Percentiles rank a stretch among this genome's conserved stretches.
Conservation (phyloP, 2,113 vertebrate genomes). For the Typhlomys cinereus region DNA sequence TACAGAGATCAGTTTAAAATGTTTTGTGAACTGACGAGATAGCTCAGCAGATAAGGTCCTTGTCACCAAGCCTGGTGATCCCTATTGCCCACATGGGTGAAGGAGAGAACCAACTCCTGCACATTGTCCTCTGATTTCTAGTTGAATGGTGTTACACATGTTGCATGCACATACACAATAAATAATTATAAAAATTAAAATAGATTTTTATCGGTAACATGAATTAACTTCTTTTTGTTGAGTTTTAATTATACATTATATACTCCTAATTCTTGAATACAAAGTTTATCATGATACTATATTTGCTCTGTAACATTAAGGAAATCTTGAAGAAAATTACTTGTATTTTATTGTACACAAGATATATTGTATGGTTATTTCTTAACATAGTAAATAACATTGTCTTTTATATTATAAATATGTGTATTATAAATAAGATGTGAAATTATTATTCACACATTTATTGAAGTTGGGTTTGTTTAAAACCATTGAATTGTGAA, state of each 20-base stretch:
- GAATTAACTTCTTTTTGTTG: too few relatives aligned
- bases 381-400: conserved; percentile 24
- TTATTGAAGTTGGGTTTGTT: conserved; percentile 46
- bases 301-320: conserved; percentile 44
- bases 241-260: not conserved
- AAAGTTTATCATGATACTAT: not conserved
- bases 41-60: conserved; percentile 1
- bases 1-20: not conserved
- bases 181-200: too few relatives aligned
- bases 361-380: not conserved
- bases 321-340: conserved; percentile 47
- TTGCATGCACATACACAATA: too few relatives aligned
- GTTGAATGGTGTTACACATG: too few relatives aligned
- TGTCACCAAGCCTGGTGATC: too few relatives aligned
- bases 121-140: too few relatives aligned
- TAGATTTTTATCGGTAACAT: too few relatives aligned
- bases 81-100: too few relatives aligned
- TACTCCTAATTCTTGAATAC: conserved; percentile 13
- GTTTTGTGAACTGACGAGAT: conserved; percentile 22
- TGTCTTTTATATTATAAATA: conserved; percentile 9
- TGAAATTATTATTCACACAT: conserved; percentile 42
- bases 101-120: too few relatives aligned
- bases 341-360: conserved; percentile 12
- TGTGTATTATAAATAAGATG: not conserved
- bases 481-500: conserved; percentile 32